Percentiles rank a stretch among this genome's conserved stretches.
Conservation (phyloP, 37 sponge, comb jelly and placozoan genomes). For the Mnemiopsis leidyi region DNA sequence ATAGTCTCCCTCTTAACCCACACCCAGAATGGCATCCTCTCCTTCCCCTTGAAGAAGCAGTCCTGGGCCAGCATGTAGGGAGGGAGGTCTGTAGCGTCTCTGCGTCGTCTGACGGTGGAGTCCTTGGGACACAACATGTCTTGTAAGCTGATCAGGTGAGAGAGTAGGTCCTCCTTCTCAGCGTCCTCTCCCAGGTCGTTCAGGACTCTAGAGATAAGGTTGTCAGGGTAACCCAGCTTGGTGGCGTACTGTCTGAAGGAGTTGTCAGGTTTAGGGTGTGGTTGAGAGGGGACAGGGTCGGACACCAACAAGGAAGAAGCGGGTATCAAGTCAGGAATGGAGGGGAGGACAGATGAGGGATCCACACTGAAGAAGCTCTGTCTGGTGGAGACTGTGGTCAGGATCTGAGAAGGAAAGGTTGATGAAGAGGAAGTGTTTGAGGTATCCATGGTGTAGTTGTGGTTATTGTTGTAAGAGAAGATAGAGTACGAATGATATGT, state of each 20-base stretch:
- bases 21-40: conserved; percentile 58
- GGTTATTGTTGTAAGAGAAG: neutral
- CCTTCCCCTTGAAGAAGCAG: conserved; percentile 37
- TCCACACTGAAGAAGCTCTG: neutral
- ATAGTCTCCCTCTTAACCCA: conserved; percentile 51
- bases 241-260: neutral
- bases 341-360: neutral
- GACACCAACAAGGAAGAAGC: too few species aligned
- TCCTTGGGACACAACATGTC: neutral
- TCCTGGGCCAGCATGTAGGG: conserved; percentile 28
- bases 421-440: neutral
- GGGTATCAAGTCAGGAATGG: too few species aligned
- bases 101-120: neutral
- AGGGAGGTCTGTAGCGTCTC: conserved; percentile 1
- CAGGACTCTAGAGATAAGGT: neutral
- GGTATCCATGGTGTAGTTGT: neutral
- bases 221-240: conserved; percentile 48
- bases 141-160: conserved; percentile 1
- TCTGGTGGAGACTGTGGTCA: neutral
- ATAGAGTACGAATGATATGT: neutral
- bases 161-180: neutral
- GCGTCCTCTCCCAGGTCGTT: neutral
- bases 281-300: neutral
- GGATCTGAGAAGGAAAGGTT: neutral
- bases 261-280: neutral